Percentiles rank a stretch among this genome's conserved stretches.
Conservation (phyloP, 2,888 invertebrate species). For the Eristalis pertinax region DNA sequence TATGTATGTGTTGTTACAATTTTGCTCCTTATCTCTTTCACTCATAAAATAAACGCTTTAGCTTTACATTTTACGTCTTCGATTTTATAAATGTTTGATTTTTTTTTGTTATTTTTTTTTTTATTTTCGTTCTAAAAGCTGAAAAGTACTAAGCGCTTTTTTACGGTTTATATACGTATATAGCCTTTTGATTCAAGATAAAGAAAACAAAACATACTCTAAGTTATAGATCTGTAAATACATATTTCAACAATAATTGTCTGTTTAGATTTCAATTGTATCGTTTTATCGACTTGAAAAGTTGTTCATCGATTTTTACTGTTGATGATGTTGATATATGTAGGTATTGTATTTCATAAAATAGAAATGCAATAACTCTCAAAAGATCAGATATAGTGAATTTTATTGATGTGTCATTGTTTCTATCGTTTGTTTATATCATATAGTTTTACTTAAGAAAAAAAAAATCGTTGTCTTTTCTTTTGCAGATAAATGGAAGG, state of each 20-base stretch:
- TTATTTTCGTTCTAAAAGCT: conserved; percentile 26
- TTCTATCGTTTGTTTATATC: conserved; percentile 1
- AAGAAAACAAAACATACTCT: conserved; percentile 12
- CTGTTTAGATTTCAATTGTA: neutral
- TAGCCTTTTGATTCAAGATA: conserved; percentile 28
- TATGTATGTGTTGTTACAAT: conserved; percentile 55
- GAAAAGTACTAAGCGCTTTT: conserved; percentile 24
- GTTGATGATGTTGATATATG: conserved; percentile 29
- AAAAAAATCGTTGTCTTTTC: conserved; percentile 51
- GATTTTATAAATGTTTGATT: conserved; percentile 12
- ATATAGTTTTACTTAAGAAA: neutral
- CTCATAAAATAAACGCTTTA: conserved; percentile 31
- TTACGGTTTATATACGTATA: conserved; percentile 6
- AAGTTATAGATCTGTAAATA: conserved; percentile 35
- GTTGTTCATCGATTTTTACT: conserved; percentile 15
- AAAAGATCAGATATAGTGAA: conserved; percentile 11
- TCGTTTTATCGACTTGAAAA: neutral
- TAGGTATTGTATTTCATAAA: conserved; percentile 8
- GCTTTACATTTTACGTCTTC: conserved; percentile 30
- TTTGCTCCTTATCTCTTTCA: conserved; percentile 32
- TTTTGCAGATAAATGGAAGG: conserved; percentile 29
- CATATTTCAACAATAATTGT: conserved; percentile 28
- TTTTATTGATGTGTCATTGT: neutral
- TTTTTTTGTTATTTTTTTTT: conserved; percentile 1
- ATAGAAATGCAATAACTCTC: conserved; percentile 32